Evolutionary conservation across 2,888 invertebrate genomes (phyloP).

Genomic region (Nineta flava): DNA sequence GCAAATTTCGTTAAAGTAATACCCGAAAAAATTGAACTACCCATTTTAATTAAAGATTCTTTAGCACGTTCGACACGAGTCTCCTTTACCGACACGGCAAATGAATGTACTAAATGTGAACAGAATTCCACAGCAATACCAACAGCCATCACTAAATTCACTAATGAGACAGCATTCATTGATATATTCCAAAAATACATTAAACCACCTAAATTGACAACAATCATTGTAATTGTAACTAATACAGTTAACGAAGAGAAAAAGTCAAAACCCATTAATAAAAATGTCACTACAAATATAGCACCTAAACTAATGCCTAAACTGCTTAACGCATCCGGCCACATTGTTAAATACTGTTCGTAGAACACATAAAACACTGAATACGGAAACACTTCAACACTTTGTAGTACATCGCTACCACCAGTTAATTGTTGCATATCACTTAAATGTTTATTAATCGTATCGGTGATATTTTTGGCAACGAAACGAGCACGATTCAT

Average conservation of each 20-base stretch:
- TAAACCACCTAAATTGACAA: slow-evolving; percentile 79
- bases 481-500: slow-evolving; percentile 66
- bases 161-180: slow-evolving; percentile 91
- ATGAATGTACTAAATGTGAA: slow-evolving; percentile 90
- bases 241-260: slow-evolving; percentile 79
- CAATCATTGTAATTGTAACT: slow-evolving; percentile 84
- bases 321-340: slow-evolving; percentile 76
- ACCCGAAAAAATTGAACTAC: slow-evolving; percentile 90
- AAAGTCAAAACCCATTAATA: slow-evolving; percentile 86
- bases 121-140: slow-evolving; percentile 98
- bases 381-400: slow-evolving; percentile 68
- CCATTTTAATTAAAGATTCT: slow-evolving; percentile 78
- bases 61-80: slow-evolving; percentile 61
- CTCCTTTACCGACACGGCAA: slow-evolving; percentile 60
- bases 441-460: slow-evolving; percentile 42
- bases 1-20: slow-evolving; percentile 97
- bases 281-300: slow-evolving; percentile 87
- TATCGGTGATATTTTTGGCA: slow-evolving; percentile 67
- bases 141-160: slow-evolving; percentile 94
- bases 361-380: slow-evolving; percentile 97
- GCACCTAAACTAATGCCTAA: slow-evolving; percentile 77
- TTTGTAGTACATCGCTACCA: slow-evolving; percentile 12
- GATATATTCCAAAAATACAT: slow-evolving; percentile 97
- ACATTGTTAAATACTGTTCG: slow-evolving; percentile 95
- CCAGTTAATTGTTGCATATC: slow-evolving; percentile 28